Evolutionary conservation across 2,113 vertebrate genomes (phyloP), one percentile per base, ranked within the genome.

Genomic region (Cololabis saira): DNA sequence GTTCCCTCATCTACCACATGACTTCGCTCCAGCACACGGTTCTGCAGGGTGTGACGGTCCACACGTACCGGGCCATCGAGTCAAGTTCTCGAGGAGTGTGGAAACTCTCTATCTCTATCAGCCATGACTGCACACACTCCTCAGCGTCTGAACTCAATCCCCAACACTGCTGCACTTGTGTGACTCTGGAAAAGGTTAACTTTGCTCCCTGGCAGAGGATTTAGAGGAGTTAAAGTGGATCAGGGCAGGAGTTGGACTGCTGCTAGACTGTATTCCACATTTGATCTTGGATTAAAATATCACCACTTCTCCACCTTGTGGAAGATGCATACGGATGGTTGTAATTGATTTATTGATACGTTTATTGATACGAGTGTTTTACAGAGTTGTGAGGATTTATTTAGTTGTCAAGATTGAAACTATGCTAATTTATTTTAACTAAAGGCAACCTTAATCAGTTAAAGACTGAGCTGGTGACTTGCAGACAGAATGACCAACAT

Each of bases 1-100:
- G 76, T 47, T 59, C 61, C 57, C 72, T 71, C 78, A 61, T 60
- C 64, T 50, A 27, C 6, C 59, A 41, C 51, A 22, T 52, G 68
- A 64, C 44, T 65, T 76, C 67, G 43, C 22, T 1, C 12, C 60
- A 27, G 10, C 68, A 3, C 14, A 13, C 61, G 43, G 27, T 10
- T 49, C 55, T 55, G 64, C 57, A 45, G 48, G 24, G 63, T n/a
- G 51, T 50, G 22, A 51, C 22, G 13, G 48, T 57, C 65, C 41
- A 18, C 55, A 22, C 64, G 68, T 44, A 0, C 58, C 1, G 59
- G 76, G 54, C 78, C 56, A 52, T 24, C 66, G 21, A 42, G 41
- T 27, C 63, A 13, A 21, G 53, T 33, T 40, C 44, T 63, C 14
- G 41, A 73, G 64, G 60, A 6, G 24, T 50, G 60, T 12, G 2